These are phyloP conservation scores for Lycophotia porphyrea DNA, from an alignment of 2,888 invertebrate genomes.

Conservation along the genomic window DNA sequence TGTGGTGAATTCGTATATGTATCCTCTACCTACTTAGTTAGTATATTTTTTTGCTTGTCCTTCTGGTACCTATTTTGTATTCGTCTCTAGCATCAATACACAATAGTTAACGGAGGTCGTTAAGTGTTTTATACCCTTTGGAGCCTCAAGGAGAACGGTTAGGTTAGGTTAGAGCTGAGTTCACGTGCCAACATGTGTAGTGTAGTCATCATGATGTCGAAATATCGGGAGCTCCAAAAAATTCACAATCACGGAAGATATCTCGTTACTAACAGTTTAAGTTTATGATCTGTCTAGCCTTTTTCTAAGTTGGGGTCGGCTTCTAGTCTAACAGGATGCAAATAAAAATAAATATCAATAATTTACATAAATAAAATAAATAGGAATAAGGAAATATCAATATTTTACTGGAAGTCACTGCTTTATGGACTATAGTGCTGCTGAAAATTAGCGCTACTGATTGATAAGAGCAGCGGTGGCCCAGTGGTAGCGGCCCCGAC, in stretches of 20 bases:
- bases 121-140: constrained; percentile 28
- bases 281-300: background rate
- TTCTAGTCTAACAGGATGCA: background rate
- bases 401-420: background rate
- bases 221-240: too few relatives aligned
- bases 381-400: too few relatives aligned
- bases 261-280: too few relatives aligned
- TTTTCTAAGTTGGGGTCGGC: background rate
- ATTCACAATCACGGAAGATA: too few relatives aligned
- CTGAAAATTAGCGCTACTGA: background rate
- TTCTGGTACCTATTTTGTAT: constrained; percentile 4
- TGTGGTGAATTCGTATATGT: background rate
- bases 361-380: too few relatives aligned
- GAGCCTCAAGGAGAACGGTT: constrained; percentile 21
- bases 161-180: background rate
- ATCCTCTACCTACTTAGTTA: background rate
- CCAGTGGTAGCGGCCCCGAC: too few relatives aligned
- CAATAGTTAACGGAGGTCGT: constrained; percentile 1
- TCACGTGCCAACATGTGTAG: background rate
- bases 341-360: too few relatives aligned
- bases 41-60: constrained; percentile 3
- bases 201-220: too few relatives aligned
- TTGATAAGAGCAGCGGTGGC: too few relatives aligned
- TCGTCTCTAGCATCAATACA: background rate
- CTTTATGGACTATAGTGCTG: background rate